phyloP scores from a whole-genome alignment of 2,113 vertebrate genomes.

The Poicephalus gulielmi region DNA sequence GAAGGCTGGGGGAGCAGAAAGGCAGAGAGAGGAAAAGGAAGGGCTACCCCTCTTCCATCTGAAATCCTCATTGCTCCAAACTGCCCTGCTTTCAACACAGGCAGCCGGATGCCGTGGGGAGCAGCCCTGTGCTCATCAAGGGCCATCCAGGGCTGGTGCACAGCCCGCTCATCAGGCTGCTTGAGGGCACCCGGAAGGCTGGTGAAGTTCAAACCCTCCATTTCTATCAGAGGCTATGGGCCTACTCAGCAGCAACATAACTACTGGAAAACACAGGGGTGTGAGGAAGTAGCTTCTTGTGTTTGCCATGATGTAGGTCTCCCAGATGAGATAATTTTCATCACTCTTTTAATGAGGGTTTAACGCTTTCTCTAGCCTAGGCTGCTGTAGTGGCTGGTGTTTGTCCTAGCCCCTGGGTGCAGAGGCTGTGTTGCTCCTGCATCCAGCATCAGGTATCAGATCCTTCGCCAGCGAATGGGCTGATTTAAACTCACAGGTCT shows the following conservation, averaged over 20 bases:
- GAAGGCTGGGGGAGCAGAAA: background rate
- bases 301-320: accelerated
- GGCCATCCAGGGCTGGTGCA: background rate
- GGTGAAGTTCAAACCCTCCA: background rate
- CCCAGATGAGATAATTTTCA: background rate
- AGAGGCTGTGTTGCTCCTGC: accelerated
- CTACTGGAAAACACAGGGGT: background rate
- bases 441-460: background rate
- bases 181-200: background rate
- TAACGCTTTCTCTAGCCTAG: background rate
- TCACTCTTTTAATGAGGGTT: background rate
- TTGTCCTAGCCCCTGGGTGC: background rate
- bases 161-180: accelerated
- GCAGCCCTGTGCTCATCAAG: background rate
- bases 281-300: background rate
- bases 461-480: background rate
- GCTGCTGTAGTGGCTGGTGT: background rate
- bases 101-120: background rate
- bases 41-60: background rate
- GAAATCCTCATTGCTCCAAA: background rate
- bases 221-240: background rate
- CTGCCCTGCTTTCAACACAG: background rate
- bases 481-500: background rate
- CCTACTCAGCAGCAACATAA: background rate
- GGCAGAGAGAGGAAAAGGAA: background rate